These are phyloP conservation scores for Porphyrio hochstetteri DNA, from an alignment of 2,113 vertebrate species.

Conservation along the genomic window DNA sequence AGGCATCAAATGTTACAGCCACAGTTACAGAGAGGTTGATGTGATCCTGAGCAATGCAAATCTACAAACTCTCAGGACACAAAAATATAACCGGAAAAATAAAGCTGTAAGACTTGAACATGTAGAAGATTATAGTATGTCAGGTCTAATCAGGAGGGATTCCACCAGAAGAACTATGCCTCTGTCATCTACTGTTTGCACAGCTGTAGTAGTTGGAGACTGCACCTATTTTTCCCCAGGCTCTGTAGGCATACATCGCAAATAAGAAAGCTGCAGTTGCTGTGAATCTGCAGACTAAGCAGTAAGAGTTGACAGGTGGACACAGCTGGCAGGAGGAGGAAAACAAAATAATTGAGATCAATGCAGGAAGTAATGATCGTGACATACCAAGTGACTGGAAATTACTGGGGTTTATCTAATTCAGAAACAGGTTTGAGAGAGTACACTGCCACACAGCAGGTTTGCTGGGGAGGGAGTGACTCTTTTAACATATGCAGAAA, in stretches of 20 bases:
- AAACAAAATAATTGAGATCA: neutral
- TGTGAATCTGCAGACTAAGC: neutral
- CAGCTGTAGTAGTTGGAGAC: neutral
- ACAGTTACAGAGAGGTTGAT: neutral
- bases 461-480: neutral
- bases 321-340: neutral
- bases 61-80: neutral
- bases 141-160: neutral
- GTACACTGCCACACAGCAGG: neutral
- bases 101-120: neutral
- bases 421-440: neutral
- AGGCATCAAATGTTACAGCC: neutral
- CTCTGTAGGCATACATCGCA: neutral
- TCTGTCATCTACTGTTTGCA: neutral
- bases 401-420: neutral
- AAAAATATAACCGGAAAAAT: neutral
- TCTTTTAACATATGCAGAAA: neutral
- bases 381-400: neutral
- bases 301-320: neutral
- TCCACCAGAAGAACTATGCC: neutral
- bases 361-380: neutral
- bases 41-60: neutral
- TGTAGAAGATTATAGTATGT: neutral
- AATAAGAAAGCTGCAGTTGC: neutral
- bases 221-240: neutral